A percentile compares a stretch with the other conserved stretches of the same genome.
Evolutionary conservation across 2,113 vertebrate genomes (phyloP).

Genomic region (Xiphophorus hellerii): DNA sequence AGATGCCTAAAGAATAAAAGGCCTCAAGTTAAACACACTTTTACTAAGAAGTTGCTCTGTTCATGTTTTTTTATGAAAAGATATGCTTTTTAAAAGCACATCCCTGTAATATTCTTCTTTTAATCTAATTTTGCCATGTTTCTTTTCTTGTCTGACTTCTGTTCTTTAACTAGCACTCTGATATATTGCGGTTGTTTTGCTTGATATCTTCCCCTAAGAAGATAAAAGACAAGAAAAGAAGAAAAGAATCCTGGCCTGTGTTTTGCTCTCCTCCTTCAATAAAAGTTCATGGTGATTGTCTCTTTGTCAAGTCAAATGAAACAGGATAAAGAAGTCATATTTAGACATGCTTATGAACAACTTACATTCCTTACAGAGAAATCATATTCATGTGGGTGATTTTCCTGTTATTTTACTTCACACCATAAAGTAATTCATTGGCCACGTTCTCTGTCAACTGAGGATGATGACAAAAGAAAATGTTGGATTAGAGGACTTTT

Average conservation of each 20-base stretch:
- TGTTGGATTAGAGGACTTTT: not conserved
- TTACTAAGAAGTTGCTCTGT: not conserved
- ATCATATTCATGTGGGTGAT: not conserved
- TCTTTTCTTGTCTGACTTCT: too few relatives aligned
- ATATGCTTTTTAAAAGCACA: not conserved
- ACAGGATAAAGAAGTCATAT: not conserved
- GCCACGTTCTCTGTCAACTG: too few relatives aligned
- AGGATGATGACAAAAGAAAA: not conserved
- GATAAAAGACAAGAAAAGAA: too few relatives aligned
- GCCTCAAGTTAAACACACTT: not conserved
- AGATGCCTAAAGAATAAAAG: not conserved
- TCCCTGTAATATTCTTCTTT: not conserved
- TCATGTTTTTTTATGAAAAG: not conserved
- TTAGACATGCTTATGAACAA: not conserved
- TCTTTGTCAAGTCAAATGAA: not conserved
- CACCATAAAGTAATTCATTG: not conserved
- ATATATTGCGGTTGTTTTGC: too few relatives aligned
- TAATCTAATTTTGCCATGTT: too few relatives aligned
- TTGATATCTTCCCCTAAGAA: too few relatives aligned
- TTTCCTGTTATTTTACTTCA: not conserved
- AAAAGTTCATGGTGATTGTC: too few relatives aligned
- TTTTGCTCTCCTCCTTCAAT: too few relatives aligned
- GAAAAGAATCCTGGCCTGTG: too few relatives aligned
- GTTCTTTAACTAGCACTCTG: too few relatives aligned
- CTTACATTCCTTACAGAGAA: not conserved